phyloP scores from a whole-genome alignment of 1,140 invertebrate species.

The Trichoplusia ni region DNA sequence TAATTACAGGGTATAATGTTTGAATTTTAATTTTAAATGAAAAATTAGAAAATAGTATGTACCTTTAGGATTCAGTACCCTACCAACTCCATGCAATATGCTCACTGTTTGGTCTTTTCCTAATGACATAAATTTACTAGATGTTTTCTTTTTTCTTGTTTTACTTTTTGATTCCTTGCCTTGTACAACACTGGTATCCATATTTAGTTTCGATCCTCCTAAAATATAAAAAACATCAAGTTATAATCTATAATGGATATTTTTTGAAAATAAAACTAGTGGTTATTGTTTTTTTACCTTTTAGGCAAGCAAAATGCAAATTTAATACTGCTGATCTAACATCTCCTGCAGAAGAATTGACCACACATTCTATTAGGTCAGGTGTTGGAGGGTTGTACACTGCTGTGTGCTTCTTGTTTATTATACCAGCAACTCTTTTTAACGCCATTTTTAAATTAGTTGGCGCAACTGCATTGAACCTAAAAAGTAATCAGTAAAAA shows the following conservation, averaged over 20 bases:
- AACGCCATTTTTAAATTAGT: slow-evolving; percentile 86
- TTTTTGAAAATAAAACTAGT: no score
- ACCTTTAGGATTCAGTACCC: slow-evolving; percentile 90
- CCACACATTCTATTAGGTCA: slow-evolving; percentile 84
- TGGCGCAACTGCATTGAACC: slow-evolving; percentile 85
- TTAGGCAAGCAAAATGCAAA: slow-evolving; percentile 86
- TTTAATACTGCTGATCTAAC: slow-evolving; percentile 87
- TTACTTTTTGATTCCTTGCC: slow-evolving; percentile 66
- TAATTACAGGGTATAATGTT: no score
- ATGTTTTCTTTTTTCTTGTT: slow-evolving; percentile 63
- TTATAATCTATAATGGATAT: neutral
- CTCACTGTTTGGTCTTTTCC: slow-evolving; percentile 86
- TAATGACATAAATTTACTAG: slow-evolving; percentile 79
- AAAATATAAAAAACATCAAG: slow-evolving; percentile 21
- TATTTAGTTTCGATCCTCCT: slow-evolving; percentile 57
- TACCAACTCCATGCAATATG: slow-evolving; percentile 88
- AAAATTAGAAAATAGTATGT: slow-evolving; percentile 38
- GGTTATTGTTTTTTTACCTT: slow-evolving; percentile 83
- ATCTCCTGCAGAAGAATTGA: slow-evolving; percentile 86
- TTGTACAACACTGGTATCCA: slow-evolving; percentile 63
- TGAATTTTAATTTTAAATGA: neutral
- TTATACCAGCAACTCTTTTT: slow-evolving; percentile 83
- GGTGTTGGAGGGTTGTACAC: slow-evolving; percentile 82
- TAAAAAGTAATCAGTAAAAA: slow-evolving; percentile 58
- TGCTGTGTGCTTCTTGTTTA: slow-evolving; percentile 76